Conservation (phyloP, 2,888 invertebrate species). For the Phytoseiulus persimilis region DNA sequence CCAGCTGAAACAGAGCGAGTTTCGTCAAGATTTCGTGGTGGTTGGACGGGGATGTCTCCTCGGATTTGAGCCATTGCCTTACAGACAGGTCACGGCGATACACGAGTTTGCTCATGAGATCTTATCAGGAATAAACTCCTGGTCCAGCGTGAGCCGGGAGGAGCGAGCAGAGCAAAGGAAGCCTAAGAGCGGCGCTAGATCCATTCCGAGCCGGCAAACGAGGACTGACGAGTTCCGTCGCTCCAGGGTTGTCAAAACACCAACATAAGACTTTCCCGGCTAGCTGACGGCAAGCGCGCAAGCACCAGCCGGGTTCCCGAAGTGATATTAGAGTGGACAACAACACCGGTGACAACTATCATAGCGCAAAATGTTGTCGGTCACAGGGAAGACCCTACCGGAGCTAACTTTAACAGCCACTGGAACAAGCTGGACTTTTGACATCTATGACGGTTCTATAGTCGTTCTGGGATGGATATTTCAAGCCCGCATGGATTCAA, state of each 20-base stretch:
- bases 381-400: background rate
- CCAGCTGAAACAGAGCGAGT: no score
- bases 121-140: no score
- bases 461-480: background rate
- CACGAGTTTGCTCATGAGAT: no score
- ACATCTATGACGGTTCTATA: background rate
- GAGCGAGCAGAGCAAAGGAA: no score
- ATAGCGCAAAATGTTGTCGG: background rate
- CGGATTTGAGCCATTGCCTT: no score
- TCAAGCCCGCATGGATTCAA: background rate
- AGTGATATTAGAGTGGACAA: background rate
- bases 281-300: background rate
- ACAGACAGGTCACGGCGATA: no score
- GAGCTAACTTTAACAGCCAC: background rate
- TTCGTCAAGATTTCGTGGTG: no score
- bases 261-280: background rate
- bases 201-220: no score
- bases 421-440: background rate
- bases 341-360: background rate
- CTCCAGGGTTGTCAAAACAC: background rate
- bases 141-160: no score
- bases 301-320: background rate
- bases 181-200: no score
- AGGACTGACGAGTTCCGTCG: background rate
- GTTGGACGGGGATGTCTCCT: no score